phyloP scores from a whole-genome alignment of 30 jellyfish, hydroid and myxozoan species.

The Aurelia coerulea region DNA sequence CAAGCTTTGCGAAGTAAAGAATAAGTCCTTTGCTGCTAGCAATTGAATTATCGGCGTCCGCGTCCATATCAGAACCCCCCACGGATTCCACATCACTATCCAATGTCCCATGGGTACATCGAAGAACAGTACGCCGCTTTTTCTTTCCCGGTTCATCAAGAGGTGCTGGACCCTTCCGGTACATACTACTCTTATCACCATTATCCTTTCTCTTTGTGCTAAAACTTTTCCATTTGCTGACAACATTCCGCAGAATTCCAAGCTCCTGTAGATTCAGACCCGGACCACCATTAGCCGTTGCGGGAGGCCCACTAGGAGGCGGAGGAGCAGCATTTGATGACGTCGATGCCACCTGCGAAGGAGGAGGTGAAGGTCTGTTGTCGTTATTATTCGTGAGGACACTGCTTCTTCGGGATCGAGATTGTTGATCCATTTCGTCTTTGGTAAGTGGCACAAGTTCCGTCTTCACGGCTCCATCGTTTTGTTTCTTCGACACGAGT shows the following conservation, averaged over 20 bases:
- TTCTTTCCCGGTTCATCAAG: constrained; percentile 88
- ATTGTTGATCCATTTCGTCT: constrained; percentile 23
- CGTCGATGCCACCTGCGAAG: background rate
- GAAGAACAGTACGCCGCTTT: constrained; percentile 61
- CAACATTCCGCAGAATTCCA: constrained; percentile 77
- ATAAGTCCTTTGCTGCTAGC: constrained; percentile 86
- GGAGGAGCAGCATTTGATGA: background rate
- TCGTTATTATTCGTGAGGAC: background rate
- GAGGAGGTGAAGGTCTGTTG: background rate
- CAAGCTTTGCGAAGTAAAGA: constrained; percentile 80
- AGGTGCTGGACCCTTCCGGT: constrained; percentile 91
- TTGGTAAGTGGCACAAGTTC: constrained; percentile 63
- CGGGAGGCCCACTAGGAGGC: background rate
- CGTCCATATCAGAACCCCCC: constrained; percentile 68
- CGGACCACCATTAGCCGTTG: constrained; percentile 63
- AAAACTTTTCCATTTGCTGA: constrained; percentile 86
- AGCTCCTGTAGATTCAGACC: constrained; percentile 70
- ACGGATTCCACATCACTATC: constrained; percentile 88
- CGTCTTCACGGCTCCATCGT: constrained; percentile 67
- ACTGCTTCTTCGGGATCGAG: constrained; percentile 13
- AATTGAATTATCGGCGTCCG: constrained; percentile 55
- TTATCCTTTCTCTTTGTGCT: constrained; percentile 85
- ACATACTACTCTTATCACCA: constrained; percentile 79
- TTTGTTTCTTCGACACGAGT: constrained; percentile 54
- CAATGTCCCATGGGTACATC: constrained; percentile 86